Percentiles rank a stretch among this genome's conserved stretches.
Conservation (phyloP, 2,797 vertebrate genomes). For the Macroramphosus scolopax region DNA sequence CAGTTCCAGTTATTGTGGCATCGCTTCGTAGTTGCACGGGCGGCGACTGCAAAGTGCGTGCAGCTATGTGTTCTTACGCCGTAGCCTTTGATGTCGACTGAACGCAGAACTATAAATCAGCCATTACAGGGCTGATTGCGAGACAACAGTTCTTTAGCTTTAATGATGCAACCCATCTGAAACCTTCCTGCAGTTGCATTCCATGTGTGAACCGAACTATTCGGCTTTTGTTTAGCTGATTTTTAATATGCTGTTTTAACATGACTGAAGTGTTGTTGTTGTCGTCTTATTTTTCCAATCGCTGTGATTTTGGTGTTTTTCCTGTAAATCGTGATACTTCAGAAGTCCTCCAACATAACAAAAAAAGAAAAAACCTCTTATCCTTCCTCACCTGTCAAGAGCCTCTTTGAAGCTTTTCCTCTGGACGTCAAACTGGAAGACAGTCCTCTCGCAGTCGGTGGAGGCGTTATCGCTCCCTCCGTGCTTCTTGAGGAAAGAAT, state of each 20-base stretch:
- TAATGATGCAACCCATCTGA: not conserved
- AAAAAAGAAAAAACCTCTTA: slow-evolving; percentile 24
- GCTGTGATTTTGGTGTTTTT: slow-evolving; percentile 12
- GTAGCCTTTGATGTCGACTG: too few species aligned
- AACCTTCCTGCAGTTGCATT: not conserved
- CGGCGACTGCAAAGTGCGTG: too few species aligned
- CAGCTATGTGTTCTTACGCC: too few species aligned
- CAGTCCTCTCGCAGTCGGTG: slow-evolving; percentile 91
- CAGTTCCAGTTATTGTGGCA: too few species aligned
- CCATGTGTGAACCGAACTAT: too few species aligned
- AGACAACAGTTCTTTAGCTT: not conserved
- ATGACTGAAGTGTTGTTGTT: slow-evolving; percentile 6
- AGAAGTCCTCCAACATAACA: slow-evolving; percentile 1
- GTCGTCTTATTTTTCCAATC: slow-evolving; percentile 7
- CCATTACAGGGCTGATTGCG: too few species aligned
- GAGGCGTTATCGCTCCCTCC: slow-evolving; percentile 95
- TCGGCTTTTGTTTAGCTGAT: too few species aligned
- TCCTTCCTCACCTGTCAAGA: slow-evolving; percentile 86
- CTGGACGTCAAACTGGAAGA: slow-evolving; percentile 96
- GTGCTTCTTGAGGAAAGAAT: slow-evolving; percentile 94
- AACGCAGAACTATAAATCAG: too few species aligned
- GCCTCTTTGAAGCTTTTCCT: slow-evolving; percentile 94
- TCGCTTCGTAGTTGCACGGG: too few species aligned
- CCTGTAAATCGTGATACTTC: slow-evolving; percentile 28
- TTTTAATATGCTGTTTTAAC: slow-evolving; percentile 1